Evolutionary conservation across 1,140 invertebrate species (phyloP).

Genomic region (Drosophila suzukii): DNA sequence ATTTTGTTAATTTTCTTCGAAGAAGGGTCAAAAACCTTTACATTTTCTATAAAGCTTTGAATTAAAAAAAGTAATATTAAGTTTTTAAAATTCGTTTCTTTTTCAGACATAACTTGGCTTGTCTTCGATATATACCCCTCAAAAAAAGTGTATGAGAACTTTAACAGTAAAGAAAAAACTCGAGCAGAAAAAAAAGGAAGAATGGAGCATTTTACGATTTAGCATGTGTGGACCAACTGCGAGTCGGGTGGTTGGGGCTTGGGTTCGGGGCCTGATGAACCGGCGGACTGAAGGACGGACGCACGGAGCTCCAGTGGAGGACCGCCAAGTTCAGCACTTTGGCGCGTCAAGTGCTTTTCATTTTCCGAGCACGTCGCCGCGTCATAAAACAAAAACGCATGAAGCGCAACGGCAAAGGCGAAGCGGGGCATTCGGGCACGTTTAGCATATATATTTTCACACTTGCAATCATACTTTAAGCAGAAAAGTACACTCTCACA

Average conservation of each 20-base stretch:
- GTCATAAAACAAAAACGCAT: conserved; percentile 79
- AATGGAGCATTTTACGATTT: conserved; percentile 75
- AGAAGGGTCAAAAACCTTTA: too few relatives aligned
- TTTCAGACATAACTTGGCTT: too few relatives aligned
- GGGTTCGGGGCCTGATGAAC: conserved; percentile 15
- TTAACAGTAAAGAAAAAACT: conserved; percentile 45
- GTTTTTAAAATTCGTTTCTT: too few relatives aligned
- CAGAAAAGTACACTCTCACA: conserved; percentile 48
- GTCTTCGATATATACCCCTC: neutral
- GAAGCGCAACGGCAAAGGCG: conserved; percentile 41
- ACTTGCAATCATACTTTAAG: conserved; percentile 82
- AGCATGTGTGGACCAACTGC: conserved; percentile 56
- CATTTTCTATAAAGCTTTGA: too few relatives aligned
- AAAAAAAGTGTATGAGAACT: conserved; percentile 46
- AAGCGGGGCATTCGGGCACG: conserved; percentile 51
- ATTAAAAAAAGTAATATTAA: too few relatives aligned
- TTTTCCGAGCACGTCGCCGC: conserved; percentile 78
- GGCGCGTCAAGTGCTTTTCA: conserved; percentile 78
- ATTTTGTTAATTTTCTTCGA: too few relatives aligned
- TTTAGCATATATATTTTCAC: conserved; percentile 82
- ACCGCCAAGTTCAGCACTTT: conserved; percentile 78
- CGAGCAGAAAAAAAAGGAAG: conserved; percentile 29
- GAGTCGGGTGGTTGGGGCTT: neutral
- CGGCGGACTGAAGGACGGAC: conserved; percentile 9
- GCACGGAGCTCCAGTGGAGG: conserved; percentile 16